Base-by-base conservation (phyloP, 2,888 invertebrate species). In the Nebria brevicollis region DNA sequence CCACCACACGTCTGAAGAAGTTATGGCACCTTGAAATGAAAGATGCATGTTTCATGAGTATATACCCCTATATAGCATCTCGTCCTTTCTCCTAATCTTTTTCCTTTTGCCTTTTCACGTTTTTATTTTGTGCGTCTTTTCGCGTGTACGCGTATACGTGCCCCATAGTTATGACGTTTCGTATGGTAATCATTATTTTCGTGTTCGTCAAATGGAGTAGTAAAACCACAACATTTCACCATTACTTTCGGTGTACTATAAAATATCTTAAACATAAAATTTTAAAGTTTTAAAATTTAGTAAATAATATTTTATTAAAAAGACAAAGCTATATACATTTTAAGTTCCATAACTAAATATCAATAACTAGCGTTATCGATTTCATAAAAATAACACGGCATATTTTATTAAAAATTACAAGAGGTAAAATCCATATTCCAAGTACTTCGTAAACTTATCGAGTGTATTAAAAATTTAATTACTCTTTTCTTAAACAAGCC, bases 31-130 rank as follows among this genome's bases (percentile, higher is more conserved):
- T 75, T 54, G 79, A 68, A 79, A 79, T 79, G 79, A 79, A 79
- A 79, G 75, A 79, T 79, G 79, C 79, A 79, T 79, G 79, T 79
- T 79, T 79, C 79, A 79, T 79, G 79, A 79, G 79, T 13, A 54
- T 70, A 25, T 20, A 8, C 42, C 54, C 64, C 66, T 75, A 64
- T 43, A 10, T n/a, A 25, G 25, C 66, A 26, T 77, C 66, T 42
- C 20, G 64, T 41, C 15, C 68, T 20, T 68, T 8, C n/a, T 15
- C n/a, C 68, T 66, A 66, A 73, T 73, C 73, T 73, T 73, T 73
- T 73, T 42, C 73, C 42, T n/a, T 72, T 73, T 66, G 26, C 77
- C 15, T 68, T 65, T 77, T 77, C 65, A 42, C 34, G 66, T 66
- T 77, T 66, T 66, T 77, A 77, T 77, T 68, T 77, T 42, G 68